Percentiles rank a stretch among this genome's conserved stretches.
phyloP scores from a whole-genome alignment of 2,113 vertebrate species.

The Monopterus albus region DNA sequence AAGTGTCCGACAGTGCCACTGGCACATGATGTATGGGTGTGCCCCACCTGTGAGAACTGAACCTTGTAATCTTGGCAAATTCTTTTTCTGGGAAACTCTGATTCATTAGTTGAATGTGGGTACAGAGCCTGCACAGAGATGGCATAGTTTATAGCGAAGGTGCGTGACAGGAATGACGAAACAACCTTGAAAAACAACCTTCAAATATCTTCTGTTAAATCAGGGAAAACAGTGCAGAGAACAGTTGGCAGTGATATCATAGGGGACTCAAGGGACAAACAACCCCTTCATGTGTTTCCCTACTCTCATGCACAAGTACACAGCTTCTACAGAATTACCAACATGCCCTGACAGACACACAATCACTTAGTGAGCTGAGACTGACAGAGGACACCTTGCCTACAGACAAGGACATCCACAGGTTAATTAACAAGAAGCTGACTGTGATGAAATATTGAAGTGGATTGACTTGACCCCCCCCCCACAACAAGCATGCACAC shows the following conservation, averaged over 20 bases:
- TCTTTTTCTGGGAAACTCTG: slow-evolving; percentile 2
- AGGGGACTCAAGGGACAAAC: slow-evolving; percentile 33
- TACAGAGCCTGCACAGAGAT: not conserved
- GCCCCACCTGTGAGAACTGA: not conserved
- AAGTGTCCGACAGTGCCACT: not conserved
- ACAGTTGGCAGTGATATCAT: slow-evolving; percentile 5
- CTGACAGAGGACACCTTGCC: slow-evolving; percentile 29
- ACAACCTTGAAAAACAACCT: slow-evolving; percentile 28
- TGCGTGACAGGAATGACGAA: slow-evolving; percentile 6
- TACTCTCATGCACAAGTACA: slow-evolving; percentile 4
- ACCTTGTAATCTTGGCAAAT: not conserved
- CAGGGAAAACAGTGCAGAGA: not conserved
- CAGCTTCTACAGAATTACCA: slow-evolving; percentile 35
- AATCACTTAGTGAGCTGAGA: slow-evolving; percentile 32
- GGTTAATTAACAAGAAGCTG: slow-evolving; percentile 4
- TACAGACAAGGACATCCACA: not conserved
- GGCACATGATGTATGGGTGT: not conserved
- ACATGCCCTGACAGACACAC: slow-evolving; percentile 24
- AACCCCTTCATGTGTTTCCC: not conserved
- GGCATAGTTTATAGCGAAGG: not conserved
- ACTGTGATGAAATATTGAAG: slow-evolving; percentile 4
- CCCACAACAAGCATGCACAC: slow-evolving; percentile 19
- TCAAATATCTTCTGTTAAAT: slow-evolving; percentile 21
- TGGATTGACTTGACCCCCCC: slow-evolving; percentile 23
- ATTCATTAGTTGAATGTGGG: slow-evolving; percentile 13